phyloP scores from a whole-genome alignment of 2,888 invertebrate species.

The Caradrina kadenii region DNA sequence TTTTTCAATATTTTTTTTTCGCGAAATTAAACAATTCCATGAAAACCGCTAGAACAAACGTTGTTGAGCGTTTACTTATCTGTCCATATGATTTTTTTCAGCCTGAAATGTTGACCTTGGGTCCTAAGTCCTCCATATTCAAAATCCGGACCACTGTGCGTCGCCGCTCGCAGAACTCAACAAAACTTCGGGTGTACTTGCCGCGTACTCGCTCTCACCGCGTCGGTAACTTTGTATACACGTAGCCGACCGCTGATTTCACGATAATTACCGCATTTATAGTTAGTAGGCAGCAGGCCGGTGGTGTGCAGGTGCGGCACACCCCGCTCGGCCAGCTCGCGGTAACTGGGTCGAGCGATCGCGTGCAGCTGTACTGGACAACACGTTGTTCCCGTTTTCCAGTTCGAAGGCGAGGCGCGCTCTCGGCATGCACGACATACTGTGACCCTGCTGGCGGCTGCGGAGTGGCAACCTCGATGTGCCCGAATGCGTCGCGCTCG shows the following conservation, averaged over 20 bases:
- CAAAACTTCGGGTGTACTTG: constrained; percentile 88
- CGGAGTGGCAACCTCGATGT: constrained; percentile 15
- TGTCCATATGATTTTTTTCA: no score
- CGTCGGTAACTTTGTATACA: constrained; percentile 11
- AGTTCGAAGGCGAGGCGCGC: constrained; percentile 7
- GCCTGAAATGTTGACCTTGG: no score
- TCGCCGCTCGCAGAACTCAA: constrained; percentile 90
- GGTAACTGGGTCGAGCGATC: constrained; percentile 41
- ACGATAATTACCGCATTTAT: constrained; percentile 7
- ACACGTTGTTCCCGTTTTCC: constrained; percentile 10
- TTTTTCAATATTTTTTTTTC: no score
- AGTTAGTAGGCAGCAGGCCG: background rate
- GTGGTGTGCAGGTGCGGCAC: background rate
- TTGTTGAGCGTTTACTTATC: no score
- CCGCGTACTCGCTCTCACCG: constrained; percentile 65
- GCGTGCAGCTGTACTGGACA: constrained; percentile 10
- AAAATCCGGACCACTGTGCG: no score
- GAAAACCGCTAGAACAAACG: no score
- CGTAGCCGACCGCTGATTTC: constrained; percentile 15
- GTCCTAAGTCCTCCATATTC: no score
- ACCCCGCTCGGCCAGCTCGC: background rate
- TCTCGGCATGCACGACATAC: background rate
- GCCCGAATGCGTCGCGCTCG: background rate
- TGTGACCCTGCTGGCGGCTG: constrained; percentile 20
- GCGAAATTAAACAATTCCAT: no score